These are phyloP conservation scores for Chiridota heheva DNA, from an alignment of 35 echinoderm and acorn worm genomes.

Conservation along the genomic window DNA sequence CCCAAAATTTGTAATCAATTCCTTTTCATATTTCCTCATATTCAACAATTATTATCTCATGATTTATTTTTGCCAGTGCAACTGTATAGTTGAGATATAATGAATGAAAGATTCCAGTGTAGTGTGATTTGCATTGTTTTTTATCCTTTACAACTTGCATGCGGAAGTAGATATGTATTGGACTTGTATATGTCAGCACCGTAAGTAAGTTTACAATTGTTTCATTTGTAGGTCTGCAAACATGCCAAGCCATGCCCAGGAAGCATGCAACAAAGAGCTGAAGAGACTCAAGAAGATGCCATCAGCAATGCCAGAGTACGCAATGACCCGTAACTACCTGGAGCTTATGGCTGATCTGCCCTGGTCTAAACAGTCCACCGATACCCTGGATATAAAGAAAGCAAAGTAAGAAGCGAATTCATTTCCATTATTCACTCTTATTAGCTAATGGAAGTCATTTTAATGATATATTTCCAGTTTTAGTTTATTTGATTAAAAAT, in stretches of 20 bases:
- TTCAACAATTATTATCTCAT: no score
- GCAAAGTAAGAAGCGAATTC: conserved; percentile 70
- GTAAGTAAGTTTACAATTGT: no score
- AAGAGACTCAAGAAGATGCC: conserved; percentile 98
- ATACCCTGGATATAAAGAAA: conserved; percentile 85
- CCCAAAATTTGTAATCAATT: no score
- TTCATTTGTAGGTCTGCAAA: conserved; percentile 63
- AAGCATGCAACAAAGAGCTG: conserved; percentile 87
- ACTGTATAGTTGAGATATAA: no score
- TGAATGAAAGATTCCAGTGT: no score
- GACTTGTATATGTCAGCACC: no score
- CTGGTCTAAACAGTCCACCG: conserved; percentile 88
- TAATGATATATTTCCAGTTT: not conserved
- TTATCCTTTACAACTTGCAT: no score
- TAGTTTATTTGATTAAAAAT: conserved; percentile 41
- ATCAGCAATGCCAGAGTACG: conserved; percentile 91
- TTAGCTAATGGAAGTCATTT: not conserved
- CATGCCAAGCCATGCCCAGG: conserved; percentile 85
- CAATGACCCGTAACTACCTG: conserved; percentile 89
- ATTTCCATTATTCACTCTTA: not conserved
- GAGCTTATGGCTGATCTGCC: conserved; percentile 95
- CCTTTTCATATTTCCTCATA: no score
- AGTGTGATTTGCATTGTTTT: no score
- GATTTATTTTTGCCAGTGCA: no score
- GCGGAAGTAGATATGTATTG: no score